Evolutionary conservation across 30 jellyfish, hydroid and myxozoan species (phyloP).

Genomic region (Calvadosia cruxmelitensis): DNA sequence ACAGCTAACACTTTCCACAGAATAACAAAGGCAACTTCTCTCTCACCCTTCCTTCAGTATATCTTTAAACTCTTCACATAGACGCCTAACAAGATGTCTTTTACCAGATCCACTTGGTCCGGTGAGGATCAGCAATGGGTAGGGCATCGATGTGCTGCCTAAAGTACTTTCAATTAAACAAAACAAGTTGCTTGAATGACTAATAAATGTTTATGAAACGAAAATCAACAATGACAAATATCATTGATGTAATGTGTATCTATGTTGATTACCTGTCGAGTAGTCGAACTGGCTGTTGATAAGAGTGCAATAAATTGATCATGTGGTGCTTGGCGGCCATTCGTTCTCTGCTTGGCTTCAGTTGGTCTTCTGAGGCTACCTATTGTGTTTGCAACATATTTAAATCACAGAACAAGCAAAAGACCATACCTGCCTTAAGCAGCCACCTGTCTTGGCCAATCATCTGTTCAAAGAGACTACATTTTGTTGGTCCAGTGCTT

Average conservation of each 20-base stretch:
- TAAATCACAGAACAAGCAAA: not conserved
- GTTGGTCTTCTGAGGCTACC: conserved; percentile 55
- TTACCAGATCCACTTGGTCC: conserved; percentile 84
- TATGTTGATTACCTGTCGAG: conserved; percentile 37
- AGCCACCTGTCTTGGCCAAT: not conserved
- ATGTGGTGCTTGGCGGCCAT: conserved; percentile 51
- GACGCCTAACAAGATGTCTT: conserved; percentile 29
- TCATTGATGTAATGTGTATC: not conserved
- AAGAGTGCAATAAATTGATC: conserved; percentile 41
- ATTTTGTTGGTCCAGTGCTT: too few species aligned
- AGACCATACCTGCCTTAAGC: not conserved
- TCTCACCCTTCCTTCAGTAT: conserved; percentile 61
- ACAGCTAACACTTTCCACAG: too few species aligned
- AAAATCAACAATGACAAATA: conserved; percentile 1
- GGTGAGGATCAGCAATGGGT: conserved; percentile 74
- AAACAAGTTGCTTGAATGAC: too few species aligned
- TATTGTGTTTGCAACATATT: not conserved
- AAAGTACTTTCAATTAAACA: conserved; percentile 27
- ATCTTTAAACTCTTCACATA: conserved; percentile 63
- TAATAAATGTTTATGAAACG: too few species aligned
- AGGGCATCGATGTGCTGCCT: conserved; percentile 58
- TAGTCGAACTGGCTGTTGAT: conserved; percentile 55
- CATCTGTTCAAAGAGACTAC: too few species aligned
- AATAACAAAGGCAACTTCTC: too few species aligned
- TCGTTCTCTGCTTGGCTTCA: conserved; percentile 39